phyloP scores from a whole-genome alignment of 2,797 vertebrate species.

The Danio albolineatus region DNA sequence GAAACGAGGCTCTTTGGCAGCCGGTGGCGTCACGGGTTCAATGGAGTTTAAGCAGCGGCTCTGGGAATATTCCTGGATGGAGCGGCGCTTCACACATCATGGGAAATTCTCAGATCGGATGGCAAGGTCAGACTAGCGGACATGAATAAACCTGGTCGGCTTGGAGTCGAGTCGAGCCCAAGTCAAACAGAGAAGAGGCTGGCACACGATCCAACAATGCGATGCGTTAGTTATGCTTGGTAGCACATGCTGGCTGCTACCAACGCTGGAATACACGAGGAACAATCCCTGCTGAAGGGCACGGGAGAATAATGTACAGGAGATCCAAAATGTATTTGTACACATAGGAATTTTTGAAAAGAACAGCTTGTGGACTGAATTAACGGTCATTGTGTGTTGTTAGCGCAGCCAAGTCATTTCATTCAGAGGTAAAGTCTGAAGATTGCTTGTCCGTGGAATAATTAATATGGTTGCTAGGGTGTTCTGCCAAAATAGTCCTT shows the following conservation, averaged over 20 bases:
- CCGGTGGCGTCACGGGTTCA: not conserved
- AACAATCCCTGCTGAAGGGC: not conserved
- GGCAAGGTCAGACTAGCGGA: slow-evolving; percentile 51
- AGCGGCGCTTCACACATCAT: slow-evolving; percentile 1
- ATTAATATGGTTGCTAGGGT: too few species aligned
- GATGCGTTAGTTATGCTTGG: not conserved
- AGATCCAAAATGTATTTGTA: not conserved
- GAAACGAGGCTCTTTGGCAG: slow-evolving; percentile 3
- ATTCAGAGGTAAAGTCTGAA: not conserved
- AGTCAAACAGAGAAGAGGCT: slow-evolving; percentile 32
- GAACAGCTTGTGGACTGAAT: not conserved
- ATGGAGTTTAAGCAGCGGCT: not conserved
- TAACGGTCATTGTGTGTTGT: not conserved
- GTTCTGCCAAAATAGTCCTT: too few species aligned
- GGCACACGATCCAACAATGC: slow-evolving; percentile 37
- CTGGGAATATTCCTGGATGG: slow-evolving; percentile 10
- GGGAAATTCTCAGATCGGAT: slow-evolving; percentile 27
- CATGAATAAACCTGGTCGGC: slow-evolving; percentile 35
- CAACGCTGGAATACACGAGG: not conserved
- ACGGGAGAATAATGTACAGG: not conserved
- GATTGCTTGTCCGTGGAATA: too few species aligned
- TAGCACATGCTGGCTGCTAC: slow-evolving; percentile 21
- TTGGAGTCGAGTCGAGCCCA: slow-evolving; percentile 31
- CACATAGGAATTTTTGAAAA: not conserved
- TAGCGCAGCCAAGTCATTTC: not conserved